Percentiles rank a stretch among this genome's conserved stretches.
phyloP scores from a whole-genome alignment of 2,888 invertebrate genomes.

The Drosophila robusta region DNA sequence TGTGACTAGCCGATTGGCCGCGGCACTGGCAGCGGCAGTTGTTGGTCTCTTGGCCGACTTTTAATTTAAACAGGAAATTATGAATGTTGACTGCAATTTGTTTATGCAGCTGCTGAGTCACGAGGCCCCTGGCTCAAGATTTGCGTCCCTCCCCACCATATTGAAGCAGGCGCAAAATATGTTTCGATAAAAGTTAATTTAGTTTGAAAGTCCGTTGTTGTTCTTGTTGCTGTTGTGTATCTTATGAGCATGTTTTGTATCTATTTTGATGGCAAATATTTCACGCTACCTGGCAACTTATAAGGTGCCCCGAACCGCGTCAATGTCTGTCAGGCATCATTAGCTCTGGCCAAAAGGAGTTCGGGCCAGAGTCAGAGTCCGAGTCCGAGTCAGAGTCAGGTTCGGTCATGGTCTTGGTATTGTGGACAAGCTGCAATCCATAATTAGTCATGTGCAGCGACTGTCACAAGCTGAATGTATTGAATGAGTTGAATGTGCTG shows the following conservation, averaged over 20 bases:
- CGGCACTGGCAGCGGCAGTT: conserved; percentile 14
- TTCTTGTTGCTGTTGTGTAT: conserved; percentile 30
- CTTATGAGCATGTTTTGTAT: conserved; percentile 51
- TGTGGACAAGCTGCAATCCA: conserved; percentile 62
- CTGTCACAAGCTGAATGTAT: conserved; percentile 51
- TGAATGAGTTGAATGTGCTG: conserved; percentile 47
- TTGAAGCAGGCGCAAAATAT: conserved; percentile 42
- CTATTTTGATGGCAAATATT: conserved; percentile 78
- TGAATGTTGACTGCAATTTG: conserved; percentile 80
- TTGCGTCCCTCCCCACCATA: conserved; percentile 38
- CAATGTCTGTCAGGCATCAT: conserved; percentile 74
- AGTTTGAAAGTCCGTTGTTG: conserved; percentile 46
- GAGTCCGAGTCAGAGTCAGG: conserved; percentile 17
- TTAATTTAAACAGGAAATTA: conserved; percentile 79
- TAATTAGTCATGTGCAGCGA: conserved; percentile 79
- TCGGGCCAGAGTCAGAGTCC: conserved; percentile 13
- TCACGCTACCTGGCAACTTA: conserved; percentile 61
- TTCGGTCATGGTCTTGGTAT: conserved; percentile 31
- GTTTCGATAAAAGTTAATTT: conserved; percentile 73
- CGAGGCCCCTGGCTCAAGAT: conserved; percentile 53
- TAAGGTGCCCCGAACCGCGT: conserved; percentile 39
- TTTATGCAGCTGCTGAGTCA: conserved; percentile 80
- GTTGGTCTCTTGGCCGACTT: conserved; percentile 63
- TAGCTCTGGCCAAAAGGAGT: conserved; percentile 51
- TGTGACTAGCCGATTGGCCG: conserved; percentile 61